Base-by-base conservation (phyloP, 2,888 invertebrate species). In the Lysandra coridon region DNA sequence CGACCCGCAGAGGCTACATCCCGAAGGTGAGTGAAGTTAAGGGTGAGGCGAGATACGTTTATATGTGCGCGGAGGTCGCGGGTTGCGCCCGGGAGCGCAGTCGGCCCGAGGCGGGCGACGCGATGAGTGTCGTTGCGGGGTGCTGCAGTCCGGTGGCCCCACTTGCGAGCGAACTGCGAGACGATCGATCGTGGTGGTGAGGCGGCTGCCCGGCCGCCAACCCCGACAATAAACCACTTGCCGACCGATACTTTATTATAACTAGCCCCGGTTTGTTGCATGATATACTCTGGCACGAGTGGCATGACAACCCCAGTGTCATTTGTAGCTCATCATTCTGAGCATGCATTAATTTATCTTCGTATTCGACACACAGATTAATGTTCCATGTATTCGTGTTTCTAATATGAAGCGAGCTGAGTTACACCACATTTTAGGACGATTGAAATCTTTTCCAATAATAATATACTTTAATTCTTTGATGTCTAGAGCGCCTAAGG, bases 1-100 rank as follows among this genome's bases (percentile, higher is more conserved):
- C 96, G 97, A 97, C 94, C 98, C 98, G 89, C 97, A 97, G 95
- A 97, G 97, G 95, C 97, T 98, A 95, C 97, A 98, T 95, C 98
- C 98, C 86, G 96, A 96, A 97, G 98, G 98, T 98, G 96, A 97
- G 97, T 95, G 87, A 80, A 81, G 83, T 90, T 82, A 82, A 82
- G 81, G 80, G 81, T 78, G 81, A 80, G 81, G 82, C 33, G 69
- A 80, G 80, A 80, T 88, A 86, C 88, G 88, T 86, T 84, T 86
- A 57, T 84, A 81, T 86, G 89, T 88, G 88, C 87, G 86, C 75
- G 85, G 86, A 84, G 85, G 87, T 86, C 84, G 86, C 85, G 74
- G 75, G 77, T 79, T 57, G 80, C 75, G 80, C 73, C 80, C 79
- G 80, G 78, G 57, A 75, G 74, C 78, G 79, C 78, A 74, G 81